phyloP scores from a whole-genome alignment of 2,797 vertebrate genomes.

The Zenarchopterus dispar region DNA sequence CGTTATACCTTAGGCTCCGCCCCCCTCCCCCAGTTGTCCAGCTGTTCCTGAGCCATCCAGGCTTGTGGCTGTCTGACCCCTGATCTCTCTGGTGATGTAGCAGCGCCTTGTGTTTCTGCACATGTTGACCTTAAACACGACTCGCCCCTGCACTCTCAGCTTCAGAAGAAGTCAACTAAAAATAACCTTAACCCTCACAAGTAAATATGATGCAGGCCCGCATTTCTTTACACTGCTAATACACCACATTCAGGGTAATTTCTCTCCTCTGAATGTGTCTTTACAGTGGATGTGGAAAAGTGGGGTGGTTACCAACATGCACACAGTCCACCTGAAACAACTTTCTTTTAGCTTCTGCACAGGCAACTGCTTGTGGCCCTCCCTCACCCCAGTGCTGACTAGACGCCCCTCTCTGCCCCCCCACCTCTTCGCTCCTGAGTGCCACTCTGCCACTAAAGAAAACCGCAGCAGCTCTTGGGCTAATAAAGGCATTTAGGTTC shows the following conservation, averaged over 20 bases:
- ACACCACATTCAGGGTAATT: no score
- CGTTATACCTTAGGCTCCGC: conserved; percentile 24
- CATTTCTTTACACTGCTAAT: background rate
- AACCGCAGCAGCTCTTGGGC: conserved; percentile 45
- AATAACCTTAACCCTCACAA: conserved; percentile 42
- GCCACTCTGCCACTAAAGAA: conserved; percentile 39
- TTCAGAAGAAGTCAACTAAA: conserved; percentile 51
- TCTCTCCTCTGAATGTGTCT: background rate
- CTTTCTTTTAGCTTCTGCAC: conserved; percentile 8
- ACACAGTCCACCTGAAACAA: conserved; percentile 38
- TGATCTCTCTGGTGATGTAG: conserved; percentile 52
- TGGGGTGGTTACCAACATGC: no score
- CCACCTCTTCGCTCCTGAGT: conserved; percentile 31
- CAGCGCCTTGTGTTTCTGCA: conserved; percentile 64
- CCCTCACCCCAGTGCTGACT: conserved; percentile 60
- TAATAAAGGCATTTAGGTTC: conserved; percentile 61
- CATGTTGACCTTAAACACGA: conserved; percentile 63
- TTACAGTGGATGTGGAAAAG: background rate
- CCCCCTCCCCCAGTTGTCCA: conserved; percentile 46
- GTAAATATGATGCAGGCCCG: conserved; percentile 11
- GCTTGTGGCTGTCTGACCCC: conserved; percentile 72
- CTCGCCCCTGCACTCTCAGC: conserved; percentile 29
- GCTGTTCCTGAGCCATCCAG: conserved; percentile 68
- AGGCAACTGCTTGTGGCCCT: background rate
- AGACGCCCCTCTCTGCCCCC: conserved; percentile 15